phyloP scores from a whole-genome alignment of 2,888 invertebrate genomes.

The Choristoneura rosaceana region DNA sequence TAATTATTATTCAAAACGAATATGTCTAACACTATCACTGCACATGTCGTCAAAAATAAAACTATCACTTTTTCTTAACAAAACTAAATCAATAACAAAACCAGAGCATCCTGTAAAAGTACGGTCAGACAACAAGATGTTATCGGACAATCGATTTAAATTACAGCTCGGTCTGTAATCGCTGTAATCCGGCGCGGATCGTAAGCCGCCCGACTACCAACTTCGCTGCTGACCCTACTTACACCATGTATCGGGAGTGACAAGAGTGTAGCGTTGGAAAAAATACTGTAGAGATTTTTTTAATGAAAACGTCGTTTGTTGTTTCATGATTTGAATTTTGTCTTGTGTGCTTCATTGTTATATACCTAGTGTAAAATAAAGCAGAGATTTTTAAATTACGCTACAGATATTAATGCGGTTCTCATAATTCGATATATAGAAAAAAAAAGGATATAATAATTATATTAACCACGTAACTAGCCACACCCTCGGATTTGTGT shows the following conservation, averaged over 20 bases:
- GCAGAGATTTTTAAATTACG: no score
- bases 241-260: slow-evolving; percentile 38
- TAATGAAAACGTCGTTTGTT: neutral
- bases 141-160: slow-evolving; percentile 65
- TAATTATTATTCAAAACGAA: no score
- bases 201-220: slow-evolving; percentile 53
- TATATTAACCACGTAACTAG: no score
- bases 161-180: slow-evolving; percentile 64
- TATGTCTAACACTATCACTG: neutral
- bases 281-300: slow-evolving; percentile 24
- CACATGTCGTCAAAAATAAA: neutral
- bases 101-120: slow-evolving; percentile 49
- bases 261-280: slow-evolving; percentile 55
- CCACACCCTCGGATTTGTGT: no score
- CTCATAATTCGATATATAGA: no score
- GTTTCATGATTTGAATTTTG: no score
- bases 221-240: slow-evolving; percentile 64
- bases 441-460: no score
- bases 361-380: no score
- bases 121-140: slow-evolving; percentile 49
- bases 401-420: no score
- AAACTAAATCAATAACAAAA: neutral
- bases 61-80: neutral
- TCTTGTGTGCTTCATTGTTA: no score
- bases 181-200: slow-evolving; percentile 67